Evolutionary conservation across 2,888 invertebrate species (phyloP), one percentile per base, ranked within the genome.

Genomic region (Nemapogon koenigi): DNA sequence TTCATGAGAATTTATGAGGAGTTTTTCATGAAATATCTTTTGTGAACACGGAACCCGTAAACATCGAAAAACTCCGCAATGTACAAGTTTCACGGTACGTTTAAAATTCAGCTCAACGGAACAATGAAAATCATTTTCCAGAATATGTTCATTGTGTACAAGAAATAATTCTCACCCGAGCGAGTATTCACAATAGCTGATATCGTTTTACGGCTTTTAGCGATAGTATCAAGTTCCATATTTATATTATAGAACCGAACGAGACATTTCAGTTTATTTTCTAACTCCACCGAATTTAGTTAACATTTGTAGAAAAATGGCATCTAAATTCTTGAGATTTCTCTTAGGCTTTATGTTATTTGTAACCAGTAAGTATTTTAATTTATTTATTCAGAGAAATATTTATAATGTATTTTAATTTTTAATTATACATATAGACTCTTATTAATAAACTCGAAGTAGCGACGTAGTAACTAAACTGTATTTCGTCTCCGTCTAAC

Each of bases 141-240:
- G 56, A 64, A 65, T 60, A 50, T 46, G 17, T 33, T 58, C 49
- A 68, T 73, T 72, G 71, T 70, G 68, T 62, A 49, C 50, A 52
- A 46, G 43, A 49, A 60, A 65, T 65, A 60, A 59, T 60, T 63
- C 67, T 70, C 67, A 62, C 53, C 53, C 49, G 53, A 59, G 45
- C 53, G 61, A 57, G 57, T 53, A 53, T 59, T 52, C 46, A 63
- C 66, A 72, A 71, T 69, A 52, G 59, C 43, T 53, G 58, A 63
- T 64, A 69, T 59, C 59, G 55, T 48, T 62, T 64, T 62, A 63
- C 55, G 55, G 50, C 52, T 57, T 53, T 50, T 49, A 47, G 43
- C 50, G 59, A 68, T 65, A 59, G 62, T 19, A 16, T 19, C 18
- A 13, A 7, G 16, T 15, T 15, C 16, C 28, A 30, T 4, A n/a